A percentile compares a stretch with the other conserved stretches of the same genome.
Conservation (phyloP, 2,888 invertebrate genomes). For the Nymphalis c-album region DNA sequence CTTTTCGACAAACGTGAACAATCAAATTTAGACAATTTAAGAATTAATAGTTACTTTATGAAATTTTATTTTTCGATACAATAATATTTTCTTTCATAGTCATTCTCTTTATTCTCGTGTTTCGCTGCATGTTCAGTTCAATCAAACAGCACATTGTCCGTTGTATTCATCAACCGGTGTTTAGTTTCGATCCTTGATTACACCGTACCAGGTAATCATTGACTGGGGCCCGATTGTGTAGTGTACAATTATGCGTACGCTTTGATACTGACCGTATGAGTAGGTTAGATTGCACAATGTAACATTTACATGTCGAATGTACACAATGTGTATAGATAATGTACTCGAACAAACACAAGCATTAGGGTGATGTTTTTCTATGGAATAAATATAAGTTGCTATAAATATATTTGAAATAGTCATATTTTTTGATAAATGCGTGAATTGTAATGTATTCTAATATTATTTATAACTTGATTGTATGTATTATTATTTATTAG, state of each 20-base stretch:
- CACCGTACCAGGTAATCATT: slow-evolving; percentile 37
- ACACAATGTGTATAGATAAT: neutral
- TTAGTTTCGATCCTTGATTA: slow-evolving; percentile 36
- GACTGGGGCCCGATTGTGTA: slow-evolving; percentile 33
- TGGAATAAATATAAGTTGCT: too few species aligned
- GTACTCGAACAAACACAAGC: neutral
- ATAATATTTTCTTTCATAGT: slow-evolving; percentile 10
- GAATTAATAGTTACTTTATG: neutral
- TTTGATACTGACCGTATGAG: slow-evolving; percentile 33
- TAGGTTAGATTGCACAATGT: neutral
- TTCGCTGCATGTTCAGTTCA: slow-evolving; percentile 15
- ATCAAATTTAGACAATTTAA: neutral
- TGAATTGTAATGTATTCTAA: too few species aligned
- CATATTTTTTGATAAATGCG: too few species aligned
- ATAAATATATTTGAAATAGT: too few species aligned
- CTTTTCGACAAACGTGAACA: neutral
- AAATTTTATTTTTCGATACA: neutral
- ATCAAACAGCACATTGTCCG: slow-evolving; percentile 15
- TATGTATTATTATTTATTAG: too few species aligned
- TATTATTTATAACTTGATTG: too few species aligned
- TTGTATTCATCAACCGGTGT: slow-evolving; percentile 22
- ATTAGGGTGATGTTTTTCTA: too few species aligned
- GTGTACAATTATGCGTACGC: slow-evolving; percentile 33
- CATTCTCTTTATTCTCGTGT: slow-evolving; percentile 1
- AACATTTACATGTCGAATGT: neutral